phyloP scores from a whole-genome alignment of 2,888 invertebrate genomes.

The Meiosimyza decipiens region DNA sequence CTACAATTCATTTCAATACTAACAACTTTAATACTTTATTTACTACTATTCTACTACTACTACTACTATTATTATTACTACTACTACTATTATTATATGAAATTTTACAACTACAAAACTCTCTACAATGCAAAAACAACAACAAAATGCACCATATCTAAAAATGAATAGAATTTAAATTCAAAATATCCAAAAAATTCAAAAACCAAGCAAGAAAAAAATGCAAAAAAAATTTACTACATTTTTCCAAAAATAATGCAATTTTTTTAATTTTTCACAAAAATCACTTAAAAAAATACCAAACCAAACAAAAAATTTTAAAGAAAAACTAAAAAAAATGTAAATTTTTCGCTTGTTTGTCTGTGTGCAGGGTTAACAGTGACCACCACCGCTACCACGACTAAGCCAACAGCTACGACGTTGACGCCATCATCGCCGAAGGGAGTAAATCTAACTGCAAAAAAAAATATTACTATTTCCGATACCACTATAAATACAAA shows the following conservation, averaged over 20 bases:
- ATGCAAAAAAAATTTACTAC: conserved; percentile 32
- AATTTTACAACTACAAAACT: conserved; percentile 36
- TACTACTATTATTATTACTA: conserved; percentile 43
- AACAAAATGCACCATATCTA: conserved; percentile 32
- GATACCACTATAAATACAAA: conserved; percentile 36
- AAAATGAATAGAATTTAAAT: conserved; percentile 26
- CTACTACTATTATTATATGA: conserved; percentile 38
- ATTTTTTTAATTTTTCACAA: conserved; percentile 34
- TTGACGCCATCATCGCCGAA: conserved; percentile 26
- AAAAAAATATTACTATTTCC: conserved; percentile 34
- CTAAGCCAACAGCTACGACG: conserved; percentile 29
- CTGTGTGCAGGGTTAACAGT: conserved; percentile 71
- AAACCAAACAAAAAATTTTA: conserved; percentile 27
- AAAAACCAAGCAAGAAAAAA: conserved; percentile 39
- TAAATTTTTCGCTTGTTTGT: conserved; percentile 69
- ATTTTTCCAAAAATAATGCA: conserved; percentile 32
- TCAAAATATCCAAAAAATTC: conserved; percentile 41
- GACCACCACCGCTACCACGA: conserved; percentile 36
- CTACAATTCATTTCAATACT: conserved; percentile 28
- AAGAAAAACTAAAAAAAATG: conserved; percentile 41
- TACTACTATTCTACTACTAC: conserved; percentile 51
- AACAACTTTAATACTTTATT: conserved; percentile 41
- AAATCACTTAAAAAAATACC: conserved; percentile 36
- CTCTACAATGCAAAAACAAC: conserved; percentile 37
- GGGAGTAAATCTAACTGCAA: conserved; percentile 25